Evolutionary conservation across 2,888 invertebrate genomes (phyloP), one percentile per base, ranked within the genome.

Genomic region (Pecten maximus): DNA sequence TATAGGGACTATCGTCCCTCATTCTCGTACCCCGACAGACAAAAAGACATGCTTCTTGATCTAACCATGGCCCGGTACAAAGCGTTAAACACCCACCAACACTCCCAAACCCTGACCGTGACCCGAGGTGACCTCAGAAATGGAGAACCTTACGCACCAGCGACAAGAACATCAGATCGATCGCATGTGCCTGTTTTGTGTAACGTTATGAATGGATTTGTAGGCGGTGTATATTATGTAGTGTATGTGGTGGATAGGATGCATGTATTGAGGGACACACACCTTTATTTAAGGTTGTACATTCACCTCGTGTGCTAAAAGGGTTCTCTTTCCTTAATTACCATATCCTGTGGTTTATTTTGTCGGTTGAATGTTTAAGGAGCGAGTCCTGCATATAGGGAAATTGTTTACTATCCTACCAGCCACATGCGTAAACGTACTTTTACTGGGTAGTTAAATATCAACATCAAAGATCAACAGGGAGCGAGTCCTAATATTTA

Each of bases 41-140:
- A 74, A 74, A 74, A 6, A 28, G 0, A 35, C 74, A 74, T 35
- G 35, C 74, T 74, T 74, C 74, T 8, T 15, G 74, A 74, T 6
- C 74, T 74, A 74, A 54, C 10, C 23, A 2, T 8, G 74, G 74
- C 28, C 16, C 35, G 10, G 74, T 35, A 74, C 74, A 74, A 74
- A 35, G 23, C 74, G 35, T 74, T 74, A 74, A 74, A 74, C 28
- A n/a, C n/a, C n/a, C n/a, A n/a, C n/a, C n/a, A n/a, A n/a, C n/a
- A n/a, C 74, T 16, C 28, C 28, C 4, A 74, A 74, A 74, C 23
- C 74, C 35, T 28, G 74, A 35, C 74, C 35, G 74, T 74, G 74
- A 74, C 74, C 74, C 74, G 74, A 74, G 16, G 0, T 74, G 74
- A 74, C 74, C 74, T 15, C 74, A 74, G 74, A 74, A 74, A 28